A percentile compares a stretch with the other conserved stretches of the same genome.
phyloP scores from a whole-genome alignment of 2,888 invertebrate genomes.

The Hypena proboscidalis region DNA sequence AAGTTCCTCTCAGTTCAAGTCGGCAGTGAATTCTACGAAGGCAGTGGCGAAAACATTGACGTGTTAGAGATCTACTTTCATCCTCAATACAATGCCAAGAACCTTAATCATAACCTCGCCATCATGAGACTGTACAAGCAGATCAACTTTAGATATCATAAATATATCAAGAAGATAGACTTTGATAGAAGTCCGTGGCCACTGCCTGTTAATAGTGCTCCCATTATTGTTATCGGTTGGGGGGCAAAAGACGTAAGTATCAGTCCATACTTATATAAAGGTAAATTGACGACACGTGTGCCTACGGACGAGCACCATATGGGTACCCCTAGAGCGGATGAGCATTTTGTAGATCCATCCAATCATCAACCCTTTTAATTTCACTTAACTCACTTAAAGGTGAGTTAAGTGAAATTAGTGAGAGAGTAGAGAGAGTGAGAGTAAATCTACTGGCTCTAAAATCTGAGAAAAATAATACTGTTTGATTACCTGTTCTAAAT shows the following conservation, averaged over 20 bases:
- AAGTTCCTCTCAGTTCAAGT: constrained; percentile 39
- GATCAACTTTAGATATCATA: constrained; percentile 22
- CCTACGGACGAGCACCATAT: no score
- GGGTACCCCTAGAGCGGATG: no score
- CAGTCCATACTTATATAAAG: no score
- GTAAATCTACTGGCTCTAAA: no score
- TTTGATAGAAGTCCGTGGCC: constrained; percentile 26
- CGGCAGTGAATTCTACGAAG: constrained; percentile 47
- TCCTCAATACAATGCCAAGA: constrained; percentile 46
- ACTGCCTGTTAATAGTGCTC: constrained; percentile 14
- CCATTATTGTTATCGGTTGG: constrained; percentile 56
- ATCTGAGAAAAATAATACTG: no score
- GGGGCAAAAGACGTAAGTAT: constrained; percentile 50
- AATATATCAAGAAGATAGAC: constrained; percentile 42
- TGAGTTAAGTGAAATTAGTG: no score
- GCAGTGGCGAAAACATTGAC: constrained; percentile 41
- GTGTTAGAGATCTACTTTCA: constrained; percentile 45
- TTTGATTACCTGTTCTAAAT: no score
- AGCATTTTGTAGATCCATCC: no score
- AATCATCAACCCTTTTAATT: no score
- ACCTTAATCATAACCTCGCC: constrained; percentile 52
- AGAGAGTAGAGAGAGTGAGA: no score
- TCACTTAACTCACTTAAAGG: no score
- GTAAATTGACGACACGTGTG: no score
- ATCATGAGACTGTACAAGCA: constrained; percentile 41